phyloP scores from a whole-genome alignment of 2,113 vertebrate species.

The Solea solea region DNA sequence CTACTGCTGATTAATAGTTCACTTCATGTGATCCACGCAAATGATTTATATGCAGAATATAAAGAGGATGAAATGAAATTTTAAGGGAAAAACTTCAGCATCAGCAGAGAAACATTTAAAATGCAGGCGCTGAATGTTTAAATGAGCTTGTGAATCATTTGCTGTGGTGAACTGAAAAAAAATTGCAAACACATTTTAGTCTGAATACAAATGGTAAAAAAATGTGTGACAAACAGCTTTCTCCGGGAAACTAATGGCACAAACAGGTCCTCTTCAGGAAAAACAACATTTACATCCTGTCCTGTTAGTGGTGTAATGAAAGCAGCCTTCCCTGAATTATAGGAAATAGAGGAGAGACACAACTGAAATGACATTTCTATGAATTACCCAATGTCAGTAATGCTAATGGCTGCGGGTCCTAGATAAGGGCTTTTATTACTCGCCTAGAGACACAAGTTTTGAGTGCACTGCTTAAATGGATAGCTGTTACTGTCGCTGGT shows the following conservation, averaged over 20 bases:
- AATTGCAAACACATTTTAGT: not conserved
- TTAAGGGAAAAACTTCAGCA: not conserved
- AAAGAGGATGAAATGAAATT: not conserved
- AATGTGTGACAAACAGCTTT: not conserved
- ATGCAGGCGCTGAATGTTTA: too few relatives aligned
- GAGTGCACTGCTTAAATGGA: not conserved
- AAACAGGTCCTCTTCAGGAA: not conserved
- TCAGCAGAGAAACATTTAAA: too few relatives aligned
- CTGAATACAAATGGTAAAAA: not conserved
- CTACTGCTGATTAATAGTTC: too few relatives aligned
- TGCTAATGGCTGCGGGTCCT: slow-evolving; percentile 24
- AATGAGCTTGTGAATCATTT: too few relatives aligned
- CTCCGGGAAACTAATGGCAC: not conserved
- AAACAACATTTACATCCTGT: not conserved
- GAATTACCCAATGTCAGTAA: not conserved
- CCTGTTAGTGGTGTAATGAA: not conserved
- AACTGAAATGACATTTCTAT: not conserved
- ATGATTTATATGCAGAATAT: too few relatives aligned
- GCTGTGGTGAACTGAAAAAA: too few relatives aligned
- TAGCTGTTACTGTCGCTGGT: not conserved
- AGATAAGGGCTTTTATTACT: slow-evolving; percentile 7
- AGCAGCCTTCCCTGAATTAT: slow-evolving; percentile 19
- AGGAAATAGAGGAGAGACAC: not conserved
- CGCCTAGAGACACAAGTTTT: not conserved
- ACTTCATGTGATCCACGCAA: too few relatives aligned